Base-by-base conservation (phyloP, 2,113 vertebrate genomes). In the Bucco capensis region DNA sequence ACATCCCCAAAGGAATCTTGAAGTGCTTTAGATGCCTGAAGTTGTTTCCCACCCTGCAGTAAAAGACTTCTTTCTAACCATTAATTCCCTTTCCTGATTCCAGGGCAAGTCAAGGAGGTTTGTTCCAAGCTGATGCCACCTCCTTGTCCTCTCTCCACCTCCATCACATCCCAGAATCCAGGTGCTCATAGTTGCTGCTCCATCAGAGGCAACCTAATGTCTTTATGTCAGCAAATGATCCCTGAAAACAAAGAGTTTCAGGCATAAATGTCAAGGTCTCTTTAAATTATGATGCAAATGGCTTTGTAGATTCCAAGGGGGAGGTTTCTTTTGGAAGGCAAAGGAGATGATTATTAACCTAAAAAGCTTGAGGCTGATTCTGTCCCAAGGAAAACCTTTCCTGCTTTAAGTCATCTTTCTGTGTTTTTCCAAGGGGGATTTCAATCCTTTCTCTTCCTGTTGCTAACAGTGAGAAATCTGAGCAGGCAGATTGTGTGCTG, bases 341-440 rank as follows among this genome's bases (percentile, higher is more conserved):
- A 85, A 91, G 84, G 27, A 77, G 79, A 44, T 78, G 75, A 60
- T 92, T 94, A 60, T 92, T 94, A 94, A 90, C 73, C 81, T 94
- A 84, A 75, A 89, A 57, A 94, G 80, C 33, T 86, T 88, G 64
- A 37, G 8, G 18, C n/a, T n/a, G n/a, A n/a, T n/a, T n/a, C n/a
- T n/a, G n/a, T n/a, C n/a, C n/a, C 27, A 65, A 42, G 25, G 61
- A 71, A 31, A 67, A 40, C 35, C 37, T 84, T 94, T 72, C 9
- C 9, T 37, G 4, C 64, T 86, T 78, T 31, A 25, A 70, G 58
- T 42, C 2, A 50, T 70, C 88, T 92, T 42, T 24, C 8, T 25
- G 47, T 75, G 56, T 71, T 50, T 65, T 76, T n/a, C 14, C 19
- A 33, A 31, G 23, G 2, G 5, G 16, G 33, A 56, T 22, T 64